Percentiles rank a stretch among this genome's conserved stretches.
Conservation (phyloP, 2,113 vertebrate genomes). For the Amia ocellicauda region DNA sequence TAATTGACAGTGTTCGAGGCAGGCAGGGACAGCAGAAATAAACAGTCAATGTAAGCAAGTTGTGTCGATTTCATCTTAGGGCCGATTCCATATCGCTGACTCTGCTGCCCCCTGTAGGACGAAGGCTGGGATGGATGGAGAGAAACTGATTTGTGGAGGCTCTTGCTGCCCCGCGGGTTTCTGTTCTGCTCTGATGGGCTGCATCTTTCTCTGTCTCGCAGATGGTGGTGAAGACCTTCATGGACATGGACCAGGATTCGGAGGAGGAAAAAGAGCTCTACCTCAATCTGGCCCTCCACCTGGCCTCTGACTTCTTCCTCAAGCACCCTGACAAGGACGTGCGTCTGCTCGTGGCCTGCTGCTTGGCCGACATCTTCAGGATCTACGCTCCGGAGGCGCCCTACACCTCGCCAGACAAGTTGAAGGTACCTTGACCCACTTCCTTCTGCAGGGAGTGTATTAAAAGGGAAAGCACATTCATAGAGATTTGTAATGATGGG, state of each 20-base stretch:
- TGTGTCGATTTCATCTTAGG: no score
- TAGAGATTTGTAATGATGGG: no score
- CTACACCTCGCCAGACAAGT: conserved; percentile 94
- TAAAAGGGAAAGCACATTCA: no score
- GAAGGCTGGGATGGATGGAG: no score
- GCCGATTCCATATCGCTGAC: no score
- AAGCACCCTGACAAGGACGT: conserved; percentile 99
- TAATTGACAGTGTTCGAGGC: no score
- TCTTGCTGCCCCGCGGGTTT: background rate
- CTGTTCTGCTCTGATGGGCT: background rate
- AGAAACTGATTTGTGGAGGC: background rate
- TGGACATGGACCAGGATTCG: conserved; percentile 99
- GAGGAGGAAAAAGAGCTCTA: conserved; percentile 98
- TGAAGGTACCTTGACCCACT: conserved; percentile 90
- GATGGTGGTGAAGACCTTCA: conserved; percentile 99
- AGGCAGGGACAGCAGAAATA: no score
- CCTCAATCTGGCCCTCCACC: conserved; percentile 90
- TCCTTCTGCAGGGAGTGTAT: no score
- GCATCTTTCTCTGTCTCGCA: conserved; percentile 43
- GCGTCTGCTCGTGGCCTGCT: conserved; percentile 93
- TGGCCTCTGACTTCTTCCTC: conserved; percentile 97
- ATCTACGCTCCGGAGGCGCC: conserved; percentile 98
- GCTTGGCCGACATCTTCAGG: conserved; percentile 96
- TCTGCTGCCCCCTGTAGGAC: no score
- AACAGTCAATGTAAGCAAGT: no score